Evolutionary conservation across 2,888 invertebrate genomes (phyloP), one percentile per base, ranked within the genome.

Genomic region (Marasmarcha lunaedactyla): DNA sequence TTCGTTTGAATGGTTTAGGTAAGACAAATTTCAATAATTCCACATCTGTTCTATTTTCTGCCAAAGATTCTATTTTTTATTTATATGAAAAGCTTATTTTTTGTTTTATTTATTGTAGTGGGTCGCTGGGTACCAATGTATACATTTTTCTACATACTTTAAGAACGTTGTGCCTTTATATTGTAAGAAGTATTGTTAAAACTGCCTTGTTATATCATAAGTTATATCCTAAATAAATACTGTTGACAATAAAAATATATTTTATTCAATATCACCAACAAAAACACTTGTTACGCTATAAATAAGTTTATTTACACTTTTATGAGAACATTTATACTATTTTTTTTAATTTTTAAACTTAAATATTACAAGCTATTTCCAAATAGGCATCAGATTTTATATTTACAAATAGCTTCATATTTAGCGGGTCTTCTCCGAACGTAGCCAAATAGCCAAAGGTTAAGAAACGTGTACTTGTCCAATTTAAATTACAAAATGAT

Each of bases 241-340:
- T 40, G 33, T 36, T 42, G 13, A 40, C 34, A 39, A 39, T 26
- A n/a, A 30, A 36, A 38, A 42, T 38, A 27, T 33, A 36, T 5
- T 41, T 35, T 35, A 14, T 20, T 20, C 20, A 30, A 30, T 30
- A 9, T 10, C 30, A 9, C 30, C 30, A 30, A 15, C 38, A n/a
- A 64, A n/a, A 62, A 63, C 57, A 57, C 54, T 51, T 45, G 42
- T 50, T 63, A 59, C 68, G 69, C 79, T 83, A 79, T 42, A 76
- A 73, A 76, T 71, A 68, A 71, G 71, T 83, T 73, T 78, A 79
- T 77, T 78, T 79, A 81, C 81, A 79, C 57, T 69, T 66, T 59
- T 55, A 59, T 59, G 61, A 62, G 61, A 65, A 60, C 64, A 71
- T 66, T 74, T 78, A 30, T 30, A 65, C 76, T 71, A 74, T 78